phyloP scores from a whole-genome alignment of 2,113 vertebrate species.

The Noturus placidus region DNA sequence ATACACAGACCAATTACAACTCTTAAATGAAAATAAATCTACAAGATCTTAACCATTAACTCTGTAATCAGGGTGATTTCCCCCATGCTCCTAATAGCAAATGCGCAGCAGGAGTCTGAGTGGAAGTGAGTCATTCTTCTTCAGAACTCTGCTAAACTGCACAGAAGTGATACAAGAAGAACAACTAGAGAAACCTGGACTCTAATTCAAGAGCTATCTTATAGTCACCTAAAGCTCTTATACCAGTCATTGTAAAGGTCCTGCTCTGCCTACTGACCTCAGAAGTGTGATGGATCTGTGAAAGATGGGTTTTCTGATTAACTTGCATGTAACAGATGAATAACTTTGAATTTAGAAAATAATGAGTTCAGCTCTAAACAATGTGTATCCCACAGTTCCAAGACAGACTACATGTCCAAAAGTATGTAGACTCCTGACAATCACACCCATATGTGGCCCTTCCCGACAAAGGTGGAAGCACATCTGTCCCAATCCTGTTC shows the following conservation, averaged over 20 bases:
- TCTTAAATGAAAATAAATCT: neutral
- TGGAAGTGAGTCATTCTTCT: neutral
- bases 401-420: neutral
- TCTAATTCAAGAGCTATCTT: neutral
- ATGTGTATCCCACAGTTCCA: neutral
- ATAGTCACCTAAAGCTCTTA: neutral
- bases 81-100: neutral
- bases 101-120: neutral
- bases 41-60: neutral
- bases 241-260: neutral
- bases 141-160: neutral
- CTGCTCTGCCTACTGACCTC: slow-evolving; percentile 1
- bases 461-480: no score
- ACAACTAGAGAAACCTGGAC: neutral
- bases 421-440: no score
- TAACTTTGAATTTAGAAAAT: no score
- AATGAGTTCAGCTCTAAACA: no score
- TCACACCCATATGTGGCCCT: no score
- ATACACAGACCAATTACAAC: neutral
- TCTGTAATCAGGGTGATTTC: neutral
- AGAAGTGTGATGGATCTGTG: neutral
- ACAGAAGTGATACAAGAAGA: slow-evolving; percentile 21
- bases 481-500: no score
- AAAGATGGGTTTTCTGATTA: neutral
- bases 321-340: neutral